Evolutionary conservation across 2,797 vertebrate species (phyloP), one percentile per base, ranked within the genome.

Genomic region (Lepilemur ruficaudatus): DNA sequence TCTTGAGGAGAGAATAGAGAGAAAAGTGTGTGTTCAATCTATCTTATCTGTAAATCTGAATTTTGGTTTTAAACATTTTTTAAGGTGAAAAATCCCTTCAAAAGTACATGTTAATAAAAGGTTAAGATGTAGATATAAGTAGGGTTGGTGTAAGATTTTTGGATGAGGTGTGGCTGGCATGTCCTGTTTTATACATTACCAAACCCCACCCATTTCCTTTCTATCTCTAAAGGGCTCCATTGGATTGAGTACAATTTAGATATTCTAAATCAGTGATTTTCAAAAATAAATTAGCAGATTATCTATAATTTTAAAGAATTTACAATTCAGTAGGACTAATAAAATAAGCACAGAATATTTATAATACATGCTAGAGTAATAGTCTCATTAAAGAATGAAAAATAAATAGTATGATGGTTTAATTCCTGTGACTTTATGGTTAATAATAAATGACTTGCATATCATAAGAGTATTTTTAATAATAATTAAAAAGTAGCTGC

Each of bases 361-460:
- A 70, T 46, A 52, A 38, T 61, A 48, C 50, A 46, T 69, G 22
- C 41, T 76, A 88, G 25, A 67, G 28, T 48, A 76, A 35, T 63
- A 43, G 10, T 46, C 11, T n/a, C 22, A 48, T 79, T n/a, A 55
- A 57, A 80, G 76, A 90, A 55, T 65, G 30, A 69, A 86, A 72
- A 69, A 81, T 38, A 79, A 72, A 69, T 89, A 9, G 32, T 57
- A 72, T 41, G 38, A 25, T 87, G 30, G 25, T 52, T 61, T 86
- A 65, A 89, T 72, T 85, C 28, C n/a, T 82, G 1, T 94, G 46
- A 85, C 4, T 69, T 4, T 18, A 59, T 59, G 25, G 69, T 43
- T 89, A 76, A 50, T 90, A 82, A 85, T 4, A 94, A 79, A 84
- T 86, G 30, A 83, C n/a, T 57, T 85, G 30, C 18, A 82, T 84